Base-by-base conservation (phyloP, 2,888 invertebrate genomes). In the Lottia scabra region DNA sequence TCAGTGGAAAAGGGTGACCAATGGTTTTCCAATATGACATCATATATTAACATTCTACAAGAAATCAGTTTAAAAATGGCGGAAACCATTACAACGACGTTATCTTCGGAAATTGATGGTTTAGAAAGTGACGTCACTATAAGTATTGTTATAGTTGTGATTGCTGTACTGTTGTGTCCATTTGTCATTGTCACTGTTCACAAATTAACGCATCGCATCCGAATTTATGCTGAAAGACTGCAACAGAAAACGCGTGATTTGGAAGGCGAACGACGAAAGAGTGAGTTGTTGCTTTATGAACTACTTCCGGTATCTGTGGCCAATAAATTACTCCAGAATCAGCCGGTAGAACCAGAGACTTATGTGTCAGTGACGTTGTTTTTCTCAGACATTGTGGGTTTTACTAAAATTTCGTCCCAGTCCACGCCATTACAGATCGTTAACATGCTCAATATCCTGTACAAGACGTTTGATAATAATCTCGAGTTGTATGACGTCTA, bases 401-500 rank as follows among this genome's bases (percentile, higher is more conserved):
- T 83, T 68, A 83, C 83, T 16, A 65, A 69, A 4, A 81, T 83
- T 44, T 78, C 79, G 30, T 77, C 79, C 63, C 67, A 70, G 63
- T 83, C 83, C 66, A 78, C 83, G 8, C 84, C 85, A 8, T 74
- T 85, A 80, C 80, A 85, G 68, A 83, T 85, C n/a, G 81, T 86
- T 0, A 77, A 80, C 44, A 80, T 85, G 83, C 74, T 85, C 19
- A 84, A 83, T 71, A 74, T 72, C 8, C 68, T 85, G 15, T 85
- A 84, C 71, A 75, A 78, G 64, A 73, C 79, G n/a, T 82, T 83
- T 65, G 85, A 85, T 67, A 75, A 76, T n/a, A 75, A 78, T 23
- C 68, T 85, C 16, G 83, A 84, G 65, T 66, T 72, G 43, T 83
- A 81, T 65, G 82, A 84, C 62, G 84, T 84, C 1, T 85, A 85